Evolutionary conservation across 2,888 invertebrate species (phyloP), one percentile per base, ranked within the genome.

Genomic region (Leptinotarsa tumamoca): DNA sequence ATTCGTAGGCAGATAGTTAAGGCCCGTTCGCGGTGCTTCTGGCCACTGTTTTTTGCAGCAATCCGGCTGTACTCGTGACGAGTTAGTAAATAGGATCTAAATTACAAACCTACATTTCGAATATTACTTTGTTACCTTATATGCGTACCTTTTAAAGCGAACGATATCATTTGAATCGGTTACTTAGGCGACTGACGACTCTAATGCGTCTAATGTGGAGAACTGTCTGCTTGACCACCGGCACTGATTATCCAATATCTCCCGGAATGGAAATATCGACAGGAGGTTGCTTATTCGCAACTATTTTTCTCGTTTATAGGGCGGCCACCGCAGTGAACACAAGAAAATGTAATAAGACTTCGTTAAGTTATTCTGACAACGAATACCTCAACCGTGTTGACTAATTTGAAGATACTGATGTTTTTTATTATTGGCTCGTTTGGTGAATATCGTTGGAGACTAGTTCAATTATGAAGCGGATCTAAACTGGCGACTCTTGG

Each of bases 211-310:
- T 79, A 81, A 81, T 77, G 81, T 81, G 79, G 74, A 76, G 76
- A 73, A 72, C 63, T 77, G 77, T 76, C 78, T 74, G 67, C 74
- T 77, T 85, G 86, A 86, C 86, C 86, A 86, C 86, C 86, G 78
- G 85, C 85, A 85, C 86, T 85, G 86, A 86, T 85, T 86, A 83
- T 85, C 84, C 84, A 85, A 84, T 85, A 84, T 82, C 76, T 82
- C 85, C 85, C 78, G 77, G 84, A 85, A 85, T 84, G 85, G 86
- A 79, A 72, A 72, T 75, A 75, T 75, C 75, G 75, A 72, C 75
- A 69, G 72, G 75, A 75, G 72, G 75, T 72, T 75, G 72, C 69
- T 75, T 75, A 75, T 75, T 75, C 50, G 56, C 58, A 66, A 72
- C 72, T 43, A 75, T 75, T 75, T 70, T 75, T 75, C 72, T 75